Base-by-base conservation (phyloP, 2,888 invertebrate genomes). In the Aleiodes alternator region DNA sequence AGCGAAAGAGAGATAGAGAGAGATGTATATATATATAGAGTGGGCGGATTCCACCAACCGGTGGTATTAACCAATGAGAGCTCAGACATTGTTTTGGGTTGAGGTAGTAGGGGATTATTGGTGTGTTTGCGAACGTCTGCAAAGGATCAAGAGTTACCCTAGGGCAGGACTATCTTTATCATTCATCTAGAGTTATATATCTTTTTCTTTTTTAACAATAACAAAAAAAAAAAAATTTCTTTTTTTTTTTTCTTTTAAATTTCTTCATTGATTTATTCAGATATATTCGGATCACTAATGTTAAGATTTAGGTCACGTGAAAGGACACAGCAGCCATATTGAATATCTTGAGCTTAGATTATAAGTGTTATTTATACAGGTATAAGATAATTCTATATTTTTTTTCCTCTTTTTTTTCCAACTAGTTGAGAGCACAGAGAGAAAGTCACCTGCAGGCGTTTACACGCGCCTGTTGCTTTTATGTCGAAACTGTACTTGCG, bases 81-180 rank as follows among this genome's bases (percentile, higher is more conserved):
- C 64, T 16, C 50, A 61, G 75, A 66, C 48, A 76, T 61, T 34
- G 48, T 78, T 79, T 75, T 16, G 8, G 64, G 64, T 57, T 23
- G 57, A 29, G 57, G 57, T 43, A 43, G 23, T 64, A 68, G 51
- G 9, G 9, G 31, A 59, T 23, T 16, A 56, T 73, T 74, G 55
- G 56, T 68, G 78, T 76, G 76, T 9, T 64, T 14, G 51, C 75
- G 31, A 23, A 66, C 78, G 83, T 78, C 78, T 80, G 78, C 78
- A 81, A 83, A 86, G 86, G 85, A 85, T 87, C 84, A 87, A 34
- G 34, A 83, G 85, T 88, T 88, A 87, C 81, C 87, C 87, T 86
- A 88, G 86, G 86, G 85, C 86, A 86, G 85, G 85, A 84, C 82
- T 80, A 81, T 84, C 78, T 70, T 73, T 75, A 59, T 76, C 48